These are phyloP conservation scores for Baronia brevicornis DNA, from an alignment of 2,888 invertebrate species.

Conservation along the genomic window DNA sequence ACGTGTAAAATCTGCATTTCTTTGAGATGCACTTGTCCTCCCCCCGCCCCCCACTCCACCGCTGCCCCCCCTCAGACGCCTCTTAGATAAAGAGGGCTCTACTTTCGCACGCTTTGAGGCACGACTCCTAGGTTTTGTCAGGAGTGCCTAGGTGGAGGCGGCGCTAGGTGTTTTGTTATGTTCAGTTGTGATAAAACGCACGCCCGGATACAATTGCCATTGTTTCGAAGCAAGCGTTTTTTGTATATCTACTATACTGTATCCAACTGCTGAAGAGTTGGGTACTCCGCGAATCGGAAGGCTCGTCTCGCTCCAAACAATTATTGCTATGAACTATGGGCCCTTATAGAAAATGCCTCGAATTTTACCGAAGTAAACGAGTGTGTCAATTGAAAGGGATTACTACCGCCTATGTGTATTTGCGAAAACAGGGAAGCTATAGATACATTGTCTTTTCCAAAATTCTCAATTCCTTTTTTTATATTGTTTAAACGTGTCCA, in stretches of 20 bases:
- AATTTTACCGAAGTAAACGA: too few relatives aligned
- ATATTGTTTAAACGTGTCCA: too few relatives aligned
- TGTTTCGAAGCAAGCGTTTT: slow-evolving; percentile 23
- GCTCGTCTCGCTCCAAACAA: too few relatives aligned
- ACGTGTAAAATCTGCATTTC: slow-evolving; percentile 77
- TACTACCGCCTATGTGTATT: too few relatives aligned
- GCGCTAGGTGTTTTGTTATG: slow-evolving; percentile 33
- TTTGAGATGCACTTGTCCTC: slow-evolving; percentile 74
- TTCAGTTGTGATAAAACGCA: slow-evolving; percentile 30
- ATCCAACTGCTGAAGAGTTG: too few relatives aligned
- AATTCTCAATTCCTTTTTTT: too few relatives aligned
- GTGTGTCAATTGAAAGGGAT: too few relatives aligned
- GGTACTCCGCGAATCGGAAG: too few relatives aligned
- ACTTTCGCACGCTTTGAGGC: slow-evolving; percentile 70
- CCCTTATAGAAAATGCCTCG: too few relatives aligned
- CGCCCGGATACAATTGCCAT: slow-evolving; percentile 26
- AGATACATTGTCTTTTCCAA: too few relatives aligned
- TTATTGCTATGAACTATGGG: too few relatives aligned
- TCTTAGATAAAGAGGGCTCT: slow-evolving; percentile 70
- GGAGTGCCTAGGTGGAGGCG: slow-evolving; percentile 31
- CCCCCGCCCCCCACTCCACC: slow-evolving; percentile 22
- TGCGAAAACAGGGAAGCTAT: too few relatives aligned
- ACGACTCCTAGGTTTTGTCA: slow-evolving; percentile 58
- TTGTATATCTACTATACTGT: background rate
- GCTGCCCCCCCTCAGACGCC: slow-evolving; percentile 36